phyloP scores from a whole-genome alignment of 2,888 invertebrate species.

The Cheilosia urbana region DNA sequence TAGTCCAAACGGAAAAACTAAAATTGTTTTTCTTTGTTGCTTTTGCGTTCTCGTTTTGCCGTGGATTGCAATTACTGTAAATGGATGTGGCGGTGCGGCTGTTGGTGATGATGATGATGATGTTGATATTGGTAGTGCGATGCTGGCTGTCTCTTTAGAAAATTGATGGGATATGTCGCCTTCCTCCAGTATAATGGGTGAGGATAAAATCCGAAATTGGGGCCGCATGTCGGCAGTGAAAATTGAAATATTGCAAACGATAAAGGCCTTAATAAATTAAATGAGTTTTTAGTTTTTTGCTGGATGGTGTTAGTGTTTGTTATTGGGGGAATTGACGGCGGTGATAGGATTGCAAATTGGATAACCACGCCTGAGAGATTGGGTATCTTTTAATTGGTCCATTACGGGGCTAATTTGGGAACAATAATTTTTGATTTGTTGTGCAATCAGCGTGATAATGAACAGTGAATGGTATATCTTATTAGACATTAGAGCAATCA shows the following conservation, averaged over 20 bases:
- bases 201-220: background rate
- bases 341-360: conserved; percentile 14
- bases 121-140: conserved; percentile 22
- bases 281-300: conserved; percentile 4
- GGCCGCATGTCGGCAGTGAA: conserved; percentile 20
- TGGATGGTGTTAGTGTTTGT: background rate
- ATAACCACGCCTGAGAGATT: conserved; percentile 18
- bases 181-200: background rate
- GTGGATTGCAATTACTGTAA: conserved; percentile 49
- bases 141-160: conserved; percentile 19
- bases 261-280: conserved; percentile 46
- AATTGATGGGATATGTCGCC: conserved; percentile 32
- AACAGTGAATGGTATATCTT: background rate
- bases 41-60: conserved; percentile 34
- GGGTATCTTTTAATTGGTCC: conserved; percentile 39
- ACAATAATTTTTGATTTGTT: background rate
- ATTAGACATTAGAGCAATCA: too few species aligned
- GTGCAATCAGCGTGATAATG: background rate
- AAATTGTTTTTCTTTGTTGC: background rate
- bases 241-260: conserved; percentile 53
- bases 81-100: conserved; percentile 45
- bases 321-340: background rate
- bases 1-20: background rate
- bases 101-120: conserved; percentile 14
- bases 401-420: conserved; percentile 34